Conservation (phyloP, 2,113 vertebrate genomes). For the Cavia aperea region DNA sequence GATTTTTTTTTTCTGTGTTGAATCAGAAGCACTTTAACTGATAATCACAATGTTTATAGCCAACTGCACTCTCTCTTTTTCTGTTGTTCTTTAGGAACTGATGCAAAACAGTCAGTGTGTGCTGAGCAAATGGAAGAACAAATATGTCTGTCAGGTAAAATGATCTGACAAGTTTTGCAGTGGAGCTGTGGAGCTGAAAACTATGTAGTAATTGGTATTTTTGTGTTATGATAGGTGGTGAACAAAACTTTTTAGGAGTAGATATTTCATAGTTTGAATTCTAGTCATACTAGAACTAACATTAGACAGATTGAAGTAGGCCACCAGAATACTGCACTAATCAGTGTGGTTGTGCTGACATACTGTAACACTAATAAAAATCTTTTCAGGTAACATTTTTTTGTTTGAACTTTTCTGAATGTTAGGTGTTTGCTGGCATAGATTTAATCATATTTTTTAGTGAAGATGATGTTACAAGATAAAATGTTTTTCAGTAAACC, state of each 20-base stretch:
- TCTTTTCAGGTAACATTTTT: neutral
- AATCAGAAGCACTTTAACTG: slow-evolving; percentile 74
- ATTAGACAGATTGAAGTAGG: slow-evolving; percentile 29
- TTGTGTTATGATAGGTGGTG: slow-evolving; percentile 63
- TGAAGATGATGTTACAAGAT: neutral
- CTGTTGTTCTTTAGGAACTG: slow-evolving; percentile 85
- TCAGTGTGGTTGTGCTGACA: slow-evolving; percentile 30
- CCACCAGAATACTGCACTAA: neutral
- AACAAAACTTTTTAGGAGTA: slow-evolving; percentile 51
- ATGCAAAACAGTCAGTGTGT: slow-evolving; percentile 87
- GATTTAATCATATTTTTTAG: slow-evolving; percentile 42
- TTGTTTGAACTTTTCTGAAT: slow-evolving; percentile 34
- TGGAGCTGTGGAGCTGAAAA: slow-evolving; percentile 63
- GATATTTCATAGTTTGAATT: slow-evolving; percentile 51
- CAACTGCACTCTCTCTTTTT: slow-evolving; percentile 74
- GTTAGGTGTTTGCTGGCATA: neutral
- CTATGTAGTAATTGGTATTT: slow-evolving; percentile 54
- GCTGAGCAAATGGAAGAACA: slow-evolving; percentile 94
- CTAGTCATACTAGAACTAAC: slow-evolving; percentile 53
- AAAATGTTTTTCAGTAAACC: neutral
- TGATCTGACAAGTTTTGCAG: slow-evolving; percentile 72
- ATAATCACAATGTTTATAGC: slow-evolving; percentile 61
- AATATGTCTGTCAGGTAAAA: slow-evolving; percentile 92
- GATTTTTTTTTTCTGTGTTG: slow-evolving; percentile 64
- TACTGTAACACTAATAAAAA: slow-evolving; percentile 9